A percentile compares a stretch with the other conserved stretches of the same genome.
Conservation (phyloP, 2,888 invertebrate genomes). For the Allacma fusca region DNA sequence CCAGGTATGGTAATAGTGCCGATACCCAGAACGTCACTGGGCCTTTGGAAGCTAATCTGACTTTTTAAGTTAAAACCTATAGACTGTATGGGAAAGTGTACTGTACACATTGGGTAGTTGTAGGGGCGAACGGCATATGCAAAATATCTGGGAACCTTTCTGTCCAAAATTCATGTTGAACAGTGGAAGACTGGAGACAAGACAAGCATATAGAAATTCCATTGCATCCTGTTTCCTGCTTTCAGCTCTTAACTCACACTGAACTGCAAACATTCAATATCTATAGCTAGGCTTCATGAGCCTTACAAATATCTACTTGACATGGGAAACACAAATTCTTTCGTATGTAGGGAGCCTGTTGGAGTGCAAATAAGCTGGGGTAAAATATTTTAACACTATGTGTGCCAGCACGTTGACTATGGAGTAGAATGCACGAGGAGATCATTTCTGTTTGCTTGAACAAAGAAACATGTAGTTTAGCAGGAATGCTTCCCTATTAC, state of each 20-base stretch:
- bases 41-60: no score
- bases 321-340: no score
- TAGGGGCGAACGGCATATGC: no score
- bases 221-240: constrained; percentile 29
- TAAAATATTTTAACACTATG: neutral
- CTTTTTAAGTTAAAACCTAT: no score
- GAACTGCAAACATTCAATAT: neutral
- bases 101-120: no score
- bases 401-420: neutral
- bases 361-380: neutral
- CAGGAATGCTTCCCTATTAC: no score
- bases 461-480: constrained; percentile 10
- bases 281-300: neutral
- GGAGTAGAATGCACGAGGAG: neutral
- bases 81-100: no score
- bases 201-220: constrained; percentile 34
- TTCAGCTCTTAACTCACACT: neutral
- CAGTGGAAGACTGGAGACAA: neutral
- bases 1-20: no score
- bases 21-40: no score
- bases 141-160: neutral
- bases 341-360: no score
- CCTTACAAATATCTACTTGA: no score
- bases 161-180: neutral
- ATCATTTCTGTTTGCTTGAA: neutral